Conservation (phyloP, 2,888 invertebrate species). For the Galeopsomyia nigrocyanea region DNA sequence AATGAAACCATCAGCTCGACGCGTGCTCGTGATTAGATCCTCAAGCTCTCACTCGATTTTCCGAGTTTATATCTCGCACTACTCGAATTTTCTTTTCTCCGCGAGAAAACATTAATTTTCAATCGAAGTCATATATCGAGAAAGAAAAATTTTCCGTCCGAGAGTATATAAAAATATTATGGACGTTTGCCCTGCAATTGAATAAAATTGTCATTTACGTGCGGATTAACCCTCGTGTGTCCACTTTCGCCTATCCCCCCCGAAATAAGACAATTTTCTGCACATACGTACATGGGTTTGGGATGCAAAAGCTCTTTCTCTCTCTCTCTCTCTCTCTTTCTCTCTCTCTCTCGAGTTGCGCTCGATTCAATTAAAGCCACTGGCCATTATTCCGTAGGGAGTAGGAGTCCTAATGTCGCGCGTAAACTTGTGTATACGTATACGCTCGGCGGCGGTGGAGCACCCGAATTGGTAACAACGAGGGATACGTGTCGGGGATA, state of each 20-base stretch:
- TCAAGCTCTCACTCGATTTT: constrained; percentile 47
- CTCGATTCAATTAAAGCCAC: constrained; percentile 59
- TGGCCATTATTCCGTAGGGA: constrained; percentile 53
- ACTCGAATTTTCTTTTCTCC: too few species aligned
- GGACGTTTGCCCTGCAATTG: too few species aligned
- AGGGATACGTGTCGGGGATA: constrained; percentile 43
- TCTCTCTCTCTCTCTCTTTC: constrained; percentile 43
- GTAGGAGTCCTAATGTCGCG: constrained; percentile 49
- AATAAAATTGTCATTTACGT: too few species aligned
- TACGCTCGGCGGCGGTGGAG: constrained; percentile 33
- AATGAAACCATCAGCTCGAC: constrained; percentile 65
- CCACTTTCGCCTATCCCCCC: too few species aligned
- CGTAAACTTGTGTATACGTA: constrained; percentile 48
- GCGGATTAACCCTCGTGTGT: too few species aligned
- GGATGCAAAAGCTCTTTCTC: constrained; percentile 9
- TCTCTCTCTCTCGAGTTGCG: constrained; percentile 44
- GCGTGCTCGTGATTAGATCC: constrained; percentile 67
- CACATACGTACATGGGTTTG: background rate
- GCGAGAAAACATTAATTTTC: too few species aligned
- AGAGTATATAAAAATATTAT: too few species aligned
- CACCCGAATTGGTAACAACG: constrained; percentile 30
- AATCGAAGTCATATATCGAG: too few species aligned
- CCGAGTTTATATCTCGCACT: background rate
- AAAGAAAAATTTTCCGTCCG: too few species aligned
- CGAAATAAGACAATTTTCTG: too few species aligned